Percentiles rank a stretch among this genome's conserved stretches.
Evolutionary conservation across 2,888 invertebrate species (phyloP).

Genomic region (Malachius bipustulatus): DNA sequence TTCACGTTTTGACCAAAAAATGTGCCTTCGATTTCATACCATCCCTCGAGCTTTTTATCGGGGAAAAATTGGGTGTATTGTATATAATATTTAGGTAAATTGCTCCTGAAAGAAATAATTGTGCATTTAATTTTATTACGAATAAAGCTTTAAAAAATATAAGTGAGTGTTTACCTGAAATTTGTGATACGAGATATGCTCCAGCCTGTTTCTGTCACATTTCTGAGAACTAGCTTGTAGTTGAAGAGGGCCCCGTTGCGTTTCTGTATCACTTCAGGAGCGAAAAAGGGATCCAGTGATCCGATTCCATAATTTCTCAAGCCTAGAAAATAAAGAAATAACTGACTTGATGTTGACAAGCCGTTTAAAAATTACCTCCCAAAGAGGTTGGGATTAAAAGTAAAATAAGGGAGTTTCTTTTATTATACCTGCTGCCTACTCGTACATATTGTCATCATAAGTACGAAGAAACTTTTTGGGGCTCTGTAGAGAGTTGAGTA

Average conservation of each 20-base stretch:
- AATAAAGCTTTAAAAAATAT: neutral
- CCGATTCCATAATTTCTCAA: slow-evolving; percentile 58
- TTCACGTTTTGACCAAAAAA: slow-evolving; percentile 49
- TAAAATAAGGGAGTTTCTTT: too few species aligned
- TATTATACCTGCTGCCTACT: too few species aligned
- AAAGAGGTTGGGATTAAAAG: too few species aligned
- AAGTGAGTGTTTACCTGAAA: slow-evolving; percentile 48
- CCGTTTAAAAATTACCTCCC: too few species aligned
- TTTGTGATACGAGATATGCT: slow-evolving; percentile 62
- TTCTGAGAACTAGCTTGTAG: slow-evolving; percentile 56
- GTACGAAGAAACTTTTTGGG: too few species aligned
- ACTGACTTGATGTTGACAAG: too few species aligned
- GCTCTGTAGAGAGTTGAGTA: too few species aligned
- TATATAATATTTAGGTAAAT: slow-evolving; percentile 50
- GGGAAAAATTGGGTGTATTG: slow-evolving; percentile 74
- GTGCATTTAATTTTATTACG: neutral
- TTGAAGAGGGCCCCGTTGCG: slow-evolving; percentile 52
- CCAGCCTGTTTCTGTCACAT: slow-evolving; percentile 70
- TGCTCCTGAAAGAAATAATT: slow-evolving; percentile 42
- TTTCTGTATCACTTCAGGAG: slow-evolving; percentile 50
- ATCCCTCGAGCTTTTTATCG: slow-evolving; percentile 61
- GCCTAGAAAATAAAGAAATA: slow-evolving; percentile 38
- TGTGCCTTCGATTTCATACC: slow-evolving; percentile 51
- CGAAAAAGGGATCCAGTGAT: slow-evolving; percentile 69
- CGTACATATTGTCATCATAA: too few species aligned